Evolutionary conservation across 2,888 invertebrate species (phyloP).

Genomic region (Scaptomyza caliginosa): DNA sequence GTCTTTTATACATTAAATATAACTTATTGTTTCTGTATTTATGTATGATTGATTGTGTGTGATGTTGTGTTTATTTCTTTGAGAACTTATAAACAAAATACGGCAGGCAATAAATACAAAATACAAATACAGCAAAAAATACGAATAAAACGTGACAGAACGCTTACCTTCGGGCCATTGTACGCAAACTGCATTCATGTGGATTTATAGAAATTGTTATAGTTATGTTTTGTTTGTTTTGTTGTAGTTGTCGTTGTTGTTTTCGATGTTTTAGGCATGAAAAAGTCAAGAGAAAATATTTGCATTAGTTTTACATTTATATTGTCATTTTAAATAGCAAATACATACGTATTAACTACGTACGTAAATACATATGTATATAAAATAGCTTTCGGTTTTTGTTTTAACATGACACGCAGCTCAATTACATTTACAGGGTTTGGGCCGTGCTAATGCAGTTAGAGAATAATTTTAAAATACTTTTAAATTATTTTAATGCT

Average conservation of each 20-base stretch:
- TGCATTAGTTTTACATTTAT: slow-evolving; percentile 63
- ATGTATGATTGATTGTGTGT: slow-evolving; percentile 34
- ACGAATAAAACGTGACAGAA: slow-evolving; percentile 62
- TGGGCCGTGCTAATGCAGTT: slow-evolving; percentile 57
- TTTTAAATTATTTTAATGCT: slow-evolving; percentile 13
- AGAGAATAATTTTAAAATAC: slow-evolving; percentile 22
- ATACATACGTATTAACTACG: slow-evolving; percentile 10
- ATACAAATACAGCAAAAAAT: slow-evolving; percentile 58
- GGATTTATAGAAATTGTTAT: slow-evolving; percentile 49
- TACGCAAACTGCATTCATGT: slow-evolving; percentile 89
- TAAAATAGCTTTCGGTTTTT: slow-evolving; percentile 12
- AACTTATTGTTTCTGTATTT: slow-evolving; percentile 43
- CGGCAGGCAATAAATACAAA: slow-evolving; percentile 77
- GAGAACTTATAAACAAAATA: slow-evolving; percentile 69
- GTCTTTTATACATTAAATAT: slow-evolving; percentile 42
- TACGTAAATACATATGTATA: too few species aligned
- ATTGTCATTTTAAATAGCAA: slow-evolving; percentile 23
- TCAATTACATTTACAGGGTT: slow-evolving; percentile 58
- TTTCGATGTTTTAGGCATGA: slow-evolving; percentile 54
- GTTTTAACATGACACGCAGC: slow-evolving; percentile 44
- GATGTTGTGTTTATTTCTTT: slow-evolving; percentile 37
- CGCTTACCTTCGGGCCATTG: slow-evolving; percentile 95
- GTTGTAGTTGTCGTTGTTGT: neutral
- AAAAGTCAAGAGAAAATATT: slow-evolving; percentile 71
- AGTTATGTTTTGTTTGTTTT: slow-evolving; percentile 9